Conservation (phyloP, 1,140 invertebrate genomes). For the Lasioglossum baleicum region DNA sequence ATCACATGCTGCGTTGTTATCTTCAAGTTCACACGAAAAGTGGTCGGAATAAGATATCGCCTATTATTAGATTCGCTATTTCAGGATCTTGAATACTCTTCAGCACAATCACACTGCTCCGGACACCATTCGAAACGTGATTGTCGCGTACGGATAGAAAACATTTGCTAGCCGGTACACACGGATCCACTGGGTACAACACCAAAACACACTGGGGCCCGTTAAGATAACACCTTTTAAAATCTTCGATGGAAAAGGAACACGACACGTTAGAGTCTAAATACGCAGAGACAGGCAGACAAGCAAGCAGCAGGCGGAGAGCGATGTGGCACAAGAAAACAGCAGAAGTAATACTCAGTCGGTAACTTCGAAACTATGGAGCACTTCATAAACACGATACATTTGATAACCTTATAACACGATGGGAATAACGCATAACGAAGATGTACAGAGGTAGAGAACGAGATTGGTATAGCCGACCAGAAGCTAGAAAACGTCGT, state of each 20-base stretch:
- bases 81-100: constrained; percentile 58
- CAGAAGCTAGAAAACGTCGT: not conserved
- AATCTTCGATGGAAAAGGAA: not conserved
- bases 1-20: constrained; percentile 53
- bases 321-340: constrained; percentile 38
- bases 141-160: constrained; percentile 12
- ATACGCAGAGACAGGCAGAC: constrained; percentile 20
- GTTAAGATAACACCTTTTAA: constrained; percentile 21
- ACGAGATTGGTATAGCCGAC: not conserved
- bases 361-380: constrained; percentile 55
- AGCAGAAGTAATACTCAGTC: constrained; percentile 52
- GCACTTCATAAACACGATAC: constrained; percentile 44
- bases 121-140: constrained; percentile 56
- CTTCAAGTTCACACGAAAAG: constrained; percentile 70
- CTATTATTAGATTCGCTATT: constrained; percentile 68
- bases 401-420: constrained; percentile 7
- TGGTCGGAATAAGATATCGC: constrained; percentile 60
- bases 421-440: not conserved
- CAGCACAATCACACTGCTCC: constrained; percentile 47
- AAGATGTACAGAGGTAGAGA: not conserved
- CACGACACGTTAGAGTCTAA: constrained; percentile 16
- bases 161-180: constrained; percentile 6
- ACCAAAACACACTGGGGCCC: constrained; percentile 14
- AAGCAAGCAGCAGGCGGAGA: constrained; percentile 6
- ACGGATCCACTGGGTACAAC: constrained; percentile 30